A percentile compares a stretch with the other conserved stretches of the same genome.
Conservation (phyloP, 1,140 invertebrate genomes). For the Eriosoma lanigerum region DNA sequence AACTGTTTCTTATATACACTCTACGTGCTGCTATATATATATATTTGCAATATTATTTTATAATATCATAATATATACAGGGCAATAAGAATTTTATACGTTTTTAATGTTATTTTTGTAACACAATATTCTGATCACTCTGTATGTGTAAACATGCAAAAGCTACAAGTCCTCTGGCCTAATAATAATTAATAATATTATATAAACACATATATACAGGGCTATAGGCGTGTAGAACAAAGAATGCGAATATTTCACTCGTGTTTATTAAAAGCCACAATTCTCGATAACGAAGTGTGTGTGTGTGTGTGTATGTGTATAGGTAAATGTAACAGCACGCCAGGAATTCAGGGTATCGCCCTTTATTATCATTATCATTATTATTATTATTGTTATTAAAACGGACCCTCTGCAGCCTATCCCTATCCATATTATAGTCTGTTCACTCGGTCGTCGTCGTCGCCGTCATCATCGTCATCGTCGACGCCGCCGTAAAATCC, state of each 20-base stretch:
- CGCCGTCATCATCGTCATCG: background rate
- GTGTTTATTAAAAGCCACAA: constrained; percentile 41
- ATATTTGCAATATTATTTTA: too few relatives aligned
- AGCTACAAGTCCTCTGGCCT: too few relatives aligned
- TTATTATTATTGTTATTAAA: constrained; percentile 41
- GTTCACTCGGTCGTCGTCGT: background rate
- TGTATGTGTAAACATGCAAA: too few relatives aligned
- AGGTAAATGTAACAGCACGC: constrained; percentile 35
- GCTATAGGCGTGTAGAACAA: background rate
- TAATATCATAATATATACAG: too few relatives aligned
- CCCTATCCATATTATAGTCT: too few relatives aligned
- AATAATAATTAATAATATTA: too few relatives aligned
- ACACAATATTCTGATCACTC: too few relatives aligned
- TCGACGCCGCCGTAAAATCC: background rate
- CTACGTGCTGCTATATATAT: too few relatives aligned
- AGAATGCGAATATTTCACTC: constrained; percentile 34
- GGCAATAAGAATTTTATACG: too few relatives aligned
- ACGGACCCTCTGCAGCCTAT: constrained; percentile 14
- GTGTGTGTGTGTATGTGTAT: constrained; percentile 7
- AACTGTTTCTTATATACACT: too few relatives aligned
- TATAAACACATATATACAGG: too few relatives aligned
- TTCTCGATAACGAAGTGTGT: constrained; percentile 38
- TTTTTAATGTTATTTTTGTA: too few relatives aligned
- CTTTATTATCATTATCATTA: constrained; percentile 36
- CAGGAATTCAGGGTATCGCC: constrained; percentile 36